Base-by-base conservation (phyloP, 2,797 vertebrate species). In the Rhinatrema bivittatum region DNA sequence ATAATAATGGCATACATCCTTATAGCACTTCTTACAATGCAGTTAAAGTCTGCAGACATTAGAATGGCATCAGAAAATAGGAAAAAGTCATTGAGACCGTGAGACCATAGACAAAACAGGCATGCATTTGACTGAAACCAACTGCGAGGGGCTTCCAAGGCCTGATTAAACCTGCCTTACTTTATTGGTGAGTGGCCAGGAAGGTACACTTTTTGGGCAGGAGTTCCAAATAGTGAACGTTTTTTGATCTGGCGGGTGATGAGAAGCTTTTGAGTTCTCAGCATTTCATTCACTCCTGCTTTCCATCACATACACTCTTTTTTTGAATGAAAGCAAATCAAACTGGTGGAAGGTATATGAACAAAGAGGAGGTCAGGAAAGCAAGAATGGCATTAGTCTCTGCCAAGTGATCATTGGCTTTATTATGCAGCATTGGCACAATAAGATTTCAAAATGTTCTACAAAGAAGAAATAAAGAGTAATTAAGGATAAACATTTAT, bases 151-250 rank as follows among this genome's bases (percentile, higher is more conserved):
- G 77, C 65, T 86, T 79, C 72, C 84, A 80, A 56, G 74, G 66
- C 68, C 67, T 55, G 70, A 69, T 69, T 31, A 10, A 76, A 81
- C 62, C 84, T 89, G 87, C 85, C 88, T 86, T 82, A 79, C 67
- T 62, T 65, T 62, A 64, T 90, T 39, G 87, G 91, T 68, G 82
- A 65, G 76, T 44, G 53, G 63, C 83, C 79, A 59, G 71, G 75
- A 89, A 89, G 84, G 86, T 87, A 81, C 83, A 84, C 77, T 75
- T 64, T n/a, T 66, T 36, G 71, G 89, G 83, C 82, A 61, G 77
- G 78, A 80, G 81, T 89, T 84, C 89, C 74, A 80, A 83, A 81
- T 74, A 82, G 90, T 88, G 85, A 91, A 70, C 66, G 76, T 64
- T 43, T 76, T 77, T 75, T 61, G 68, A 72, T 41, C 33, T 76